These are phyloP conservation scores for Eupithecia subfuscata DNA, from an alignment of 2,888 invertebrate genomes.

Conservation along the genomic window DNA sequence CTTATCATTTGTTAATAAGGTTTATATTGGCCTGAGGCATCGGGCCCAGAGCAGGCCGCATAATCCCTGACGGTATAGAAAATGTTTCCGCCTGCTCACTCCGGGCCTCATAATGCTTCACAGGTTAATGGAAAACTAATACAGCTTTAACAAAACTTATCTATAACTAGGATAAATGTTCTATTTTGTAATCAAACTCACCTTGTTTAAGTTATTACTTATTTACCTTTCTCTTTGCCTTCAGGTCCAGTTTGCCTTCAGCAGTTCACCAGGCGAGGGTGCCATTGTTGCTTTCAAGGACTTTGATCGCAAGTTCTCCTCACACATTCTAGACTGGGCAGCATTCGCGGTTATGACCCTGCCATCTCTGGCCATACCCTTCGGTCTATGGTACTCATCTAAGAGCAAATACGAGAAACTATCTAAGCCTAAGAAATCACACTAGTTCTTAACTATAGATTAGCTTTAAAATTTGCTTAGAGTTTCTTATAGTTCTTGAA, in stretches of 20 bases:
- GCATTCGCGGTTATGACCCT: constrained; percentile 98
- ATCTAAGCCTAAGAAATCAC: constrained; percentile 88
- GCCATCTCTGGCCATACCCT: constrained; percentile 97
- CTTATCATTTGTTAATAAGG: too few species aligned
- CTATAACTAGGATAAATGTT: neutral
- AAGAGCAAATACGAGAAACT: constrained; percentile 96
- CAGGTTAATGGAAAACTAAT: too few species aligned
- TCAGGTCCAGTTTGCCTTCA: constrained; percentile 88
- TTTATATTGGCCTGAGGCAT: too few species aligned
- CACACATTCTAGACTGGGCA: constrained; percentile 98
- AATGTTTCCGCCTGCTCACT: too few species aligned
- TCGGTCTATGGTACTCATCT: constrained; percentile 96
- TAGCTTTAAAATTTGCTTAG: constrained; percentile 32
- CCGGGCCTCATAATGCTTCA: too few species aligned
- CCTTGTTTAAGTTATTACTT: neutral
- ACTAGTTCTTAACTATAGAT: constrained; percentile 59
- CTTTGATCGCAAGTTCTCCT: constrained; percentile 98
- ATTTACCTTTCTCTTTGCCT: constrained; percentile 51
- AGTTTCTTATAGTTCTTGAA: neutral
- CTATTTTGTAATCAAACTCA: neutral
- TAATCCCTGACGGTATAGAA: too few species aligned
- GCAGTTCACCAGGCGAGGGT: constrained; percentile 98
- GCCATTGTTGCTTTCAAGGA: constrained; percentile 95
- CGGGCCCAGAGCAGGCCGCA: too few species aligned
- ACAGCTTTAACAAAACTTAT: too few species aligned